Evolutionary conservation across 2,797 vertebrate species (phyloP), one percentile per base, ranked within the genome.

Genomic region (Cossypha niveicapilla): DNA sequence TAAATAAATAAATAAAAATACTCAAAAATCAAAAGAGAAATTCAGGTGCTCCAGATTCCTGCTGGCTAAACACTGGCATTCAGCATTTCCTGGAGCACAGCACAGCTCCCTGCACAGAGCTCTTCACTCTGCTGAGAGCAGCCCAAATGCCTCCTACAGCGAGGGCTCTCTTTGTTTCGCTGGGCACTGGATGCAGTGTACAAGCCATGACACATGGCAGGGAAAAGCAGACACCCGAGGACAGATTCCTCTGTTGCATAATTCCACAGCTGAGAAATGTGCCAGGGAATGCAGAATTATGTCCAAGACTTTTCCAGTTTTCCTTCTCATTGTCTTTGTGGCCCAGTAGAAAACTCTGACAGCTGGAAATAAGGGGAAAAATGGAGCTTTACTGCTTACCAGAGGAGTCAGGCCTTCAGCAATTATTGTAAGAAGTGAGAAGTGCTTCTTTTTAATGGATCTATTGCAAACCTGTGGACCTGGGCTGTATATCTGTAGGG

Each of bases 211-310:
- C 74, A 92, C 89, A 81, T 23, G 63, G 74, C 60, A 74, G 54
- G 57, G 88, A 63, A 90, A 88, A 81, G 83, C 56, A 81, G 80
- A 65, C 63, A 86, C 77, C 34, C 9, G 0, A 78, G 83, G 74
- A 86, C 48, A 79, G 80, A 79, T 50, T 79, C 81, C 42, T 67
- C 81, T 73, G 13, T 87, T 94, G 71, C 63, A 16, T 57, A 93
- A 94, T 93, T 92, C 48, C 56, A 56, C 0, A 1, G 57, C 57
- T 54, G 53, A 93, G 61, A 75, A 68, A 80, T 5, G 11, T 89
- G 67, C 83, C 88, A 79, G 61, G 39, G 67, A 92, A 76, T 72
- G 77, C 67, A 87, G 78, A 85, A 79, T 84, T 79, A 76, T 18
- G 61, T 71, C 30, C 4, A 4, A 79, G 44, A 32, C 56, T 74